Base-by-base conservation (phyloP, 2,797 vertebrate genomes). In the Falco novaeseelandiae region DNA sequence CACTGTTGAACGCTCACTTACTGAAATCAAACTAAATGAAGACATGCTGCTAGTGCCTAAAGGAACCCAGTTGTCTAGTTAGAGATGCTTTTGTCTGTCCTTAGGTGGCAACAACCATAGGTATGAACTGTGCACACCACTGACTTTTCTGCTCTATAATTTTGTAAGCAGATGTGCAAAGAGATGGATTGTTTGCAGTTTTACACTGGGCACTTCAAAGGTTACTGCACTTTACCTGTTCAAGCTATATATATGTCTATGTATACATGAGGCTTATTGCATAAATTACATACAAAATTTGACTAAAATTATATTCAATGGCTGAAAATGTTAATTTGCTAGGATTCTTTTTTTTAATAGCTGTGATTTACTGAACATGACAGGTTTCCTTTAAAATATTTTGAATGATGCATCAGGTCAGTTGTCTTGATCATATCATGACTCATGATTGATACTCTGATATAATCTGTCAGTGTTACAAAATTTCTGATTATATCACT, bases 1-100 rank as follows among this genome's bases (percentile, higher is more conserved):
- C 62, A 34, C 77, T 61, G 72, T 40, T 90, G 87, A 94, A 96
- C 93, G 87, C 82, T 91, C 78, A 21, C 66, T 87, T 82, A 59
- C 93, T 92, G 81, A 95, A 94, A 94, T 97, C 91, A 94, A 58
- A 89, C 65, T 93, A 79, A 95, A 92, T 94, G 95, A 90, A 96
- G 89, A 87, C 57, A 62, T 87, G 87, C 92, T 97, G 92, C 87
- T 89, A 87, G 82, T 72, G 92, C 81, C 92, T 85, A 36, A 86
- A 96, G 77, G 63, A 94, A 51, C 54, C 27, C 72, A 36, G 46
- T 71, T 96, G 81, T 93, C 84, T 93, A 44, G 57, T 87, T 91
- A 86, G 82, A 79, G 81, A 61, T 76, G 51, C 36, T 90, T 96
- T 85, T 84, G 59, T 83, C 71, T 61, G 71, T 76, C 46, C 27